Base-by-base conservation (phyloP, 2,888 invertebrate species). In the Pardosa pseudoannulata region DNA sequence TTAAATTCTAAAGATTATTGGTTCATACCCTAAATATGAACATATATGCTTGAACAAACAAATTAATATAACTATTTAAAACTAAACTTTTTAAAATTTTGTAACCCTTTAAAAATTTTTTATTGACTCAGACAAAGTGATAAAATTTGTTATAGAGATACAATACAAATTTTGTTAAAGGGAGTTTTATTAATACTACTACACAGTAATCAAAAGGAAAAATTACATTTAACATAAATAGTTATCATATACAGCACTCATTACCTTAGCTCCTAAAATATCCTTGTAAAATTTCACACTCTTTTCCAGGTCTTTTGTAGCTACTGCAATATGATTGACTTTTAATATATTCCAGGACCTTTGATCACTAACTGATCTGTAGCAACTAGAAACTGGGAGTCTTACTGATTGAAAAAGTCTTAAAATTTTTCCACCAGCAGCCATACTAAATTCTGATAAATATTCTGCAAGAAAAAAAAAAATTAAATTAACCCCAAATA, bases 241-340 rank as follows among this genome's bases (percentile, higher is more conserved):
- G 9, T 36, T 9, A 36, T 9, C 9, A 9, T 36, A 36, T 36
- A 36, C 9, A 56, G 5, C 5, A 56, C 41, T 31, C 19, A 50
- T 92, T 89, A 94, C 93, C 90, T 92, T 91, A 9, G 93, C 93
- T 39, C 93, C 93, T 36, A 94, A 91, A 31, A 93, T 91, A 90
- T 93, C 92, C 89, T 92, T 91, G 90, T 93, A 94, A 86, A 94
- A 91, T 11, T 91, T 89, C 1, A 92, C 90, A 16, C 93, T 90
- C 88, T 91, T 92, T 73, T 93, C 91, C 67, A 94, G 90, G 89
- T 93, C 92, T 11, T 93, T 93, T 11, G 93, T 93, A 50, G 93
- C 94, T 85, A 94, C 93, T 31, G 94, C 94, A 19, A 94, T 92
- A 91, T 94, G 94, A 90, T 94, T 94, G 13, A 94, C 91, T 88